Conservation (phyloP, 2,113 vertebrate genomes). For the Dolichotis patagonum region DNA sequence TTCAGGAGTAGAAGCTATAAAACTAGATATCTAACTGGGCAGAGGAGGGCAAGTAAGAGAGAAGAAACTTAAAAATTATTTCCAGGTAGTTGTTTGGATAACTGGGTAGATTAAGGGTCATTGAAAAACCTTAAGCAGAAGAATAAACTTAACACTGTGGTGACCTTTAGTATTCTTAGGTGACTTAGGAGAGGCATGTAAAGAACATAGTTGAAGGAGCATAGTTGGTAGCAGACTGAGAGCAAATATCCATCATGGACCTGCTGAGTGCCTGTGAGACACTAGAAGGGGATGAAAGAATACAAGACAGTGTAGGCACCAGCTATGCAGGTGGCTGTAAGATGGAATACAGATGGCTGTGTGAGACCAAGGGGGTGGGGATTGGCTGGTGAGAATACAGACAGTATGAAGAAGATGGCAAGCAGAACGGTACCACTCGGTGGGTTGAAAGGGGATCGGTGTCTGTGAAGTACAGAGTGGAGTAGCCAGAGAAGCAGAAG, state of each 20-base stretch:
- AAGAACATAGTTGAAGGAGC: background rate
- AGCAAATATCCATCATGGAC: background rate
- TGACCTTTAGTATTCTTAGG: background rate
- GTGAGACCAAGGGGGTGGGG: background rate
- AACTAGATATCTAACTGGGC: background rate
- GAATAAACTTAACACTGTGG: conserved; percentile 1
- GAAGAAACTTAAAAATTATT: conserved; percentile 4
- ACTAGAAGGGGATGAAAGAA: background rate
- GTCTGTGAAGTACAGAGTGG: background rate
- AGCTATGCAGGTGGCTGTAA: background rate
- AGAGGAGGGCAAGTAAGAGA: background rate
- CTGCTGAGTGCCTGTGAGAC: background rate
- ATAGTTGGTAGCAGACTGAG: background rate
- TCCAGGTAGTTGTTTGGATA: background rate
- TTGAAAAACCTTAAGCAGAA: background rate
- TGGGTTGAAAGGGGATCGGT: background rate
- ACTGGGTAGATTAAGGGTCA: background rate
- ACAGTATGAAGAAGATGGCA: background rate
- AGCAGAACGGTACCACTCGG: background rate
- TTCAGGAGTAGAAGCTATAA: background rate
- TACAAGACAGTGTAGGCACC: background rate
- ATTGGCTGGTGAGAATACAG: background rate
- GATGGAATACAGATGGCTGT: background rate
- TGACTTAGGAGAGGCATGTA: background rate
- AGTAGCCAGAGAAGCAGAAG: background rate